Evolutionary conservation across 1,140 invertebrate genomes (phyloP), one percentile per base, ranked within the genome.

Genomic region (Drosophila kepulauana): DNA sequence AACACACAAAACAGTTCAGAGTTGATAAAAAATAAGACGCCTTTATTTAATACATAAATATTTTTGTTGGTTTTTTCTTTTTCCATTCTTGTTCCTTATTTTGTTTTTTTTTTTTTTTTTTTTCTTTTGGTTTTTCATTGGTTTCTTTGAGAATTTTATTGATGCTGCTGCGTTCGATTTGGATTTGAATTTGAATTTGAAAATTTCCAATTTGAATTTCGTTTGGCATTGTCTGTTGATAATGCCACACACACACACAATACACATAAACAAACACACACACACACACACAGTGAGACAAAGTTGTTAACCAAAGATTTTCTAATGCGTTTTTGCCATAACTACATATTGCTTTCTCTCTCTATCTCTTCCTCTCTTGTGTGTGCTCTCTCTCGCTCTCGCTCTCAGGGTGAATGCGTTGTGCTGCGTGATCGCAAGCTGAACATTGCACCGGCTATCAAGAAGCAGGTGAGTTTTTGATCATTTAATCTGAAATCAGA

Each of bases 381-480:
- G 20, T 25, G 20, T 25, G 20, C 20, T 25, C 20, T 25, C 0
- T 25, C 56, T 58, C 41, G 56, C 43, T 58, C 38, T n/a, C 48
- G 43, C 25, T 28, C 80, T 94, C 91, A 96, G 95, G 94, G 94
- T 52, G 96, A 96, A 73, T 95, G 95, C 91, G 94, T 97, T 73
- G 94, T 97, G 43, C 94, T 97, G 74, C 95, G 96, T 91, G 96
- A 97, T 90, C 94, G 97, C 80, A 97, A 97, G 93, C 93, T 98
- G 58, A 98, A 98, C 91, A 97, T 98, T 92, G 97, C 97, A n/a
- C 96, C 97, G 75, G 97, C 97, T 71, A 96, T 98, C 72, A 97
- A 97, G 88, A 98, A 98, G 93, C 97, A 97, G 94, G 95, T 95
- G 88, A 93, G 85, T 90, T 2, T 25, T 25, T 25, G 20, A 25